These are phyloP conservation scores for Pseudotriccus pelzelni DNA, from an alignment of 2,797 vertebrate species.

Conservation along the genomic window DNA sequence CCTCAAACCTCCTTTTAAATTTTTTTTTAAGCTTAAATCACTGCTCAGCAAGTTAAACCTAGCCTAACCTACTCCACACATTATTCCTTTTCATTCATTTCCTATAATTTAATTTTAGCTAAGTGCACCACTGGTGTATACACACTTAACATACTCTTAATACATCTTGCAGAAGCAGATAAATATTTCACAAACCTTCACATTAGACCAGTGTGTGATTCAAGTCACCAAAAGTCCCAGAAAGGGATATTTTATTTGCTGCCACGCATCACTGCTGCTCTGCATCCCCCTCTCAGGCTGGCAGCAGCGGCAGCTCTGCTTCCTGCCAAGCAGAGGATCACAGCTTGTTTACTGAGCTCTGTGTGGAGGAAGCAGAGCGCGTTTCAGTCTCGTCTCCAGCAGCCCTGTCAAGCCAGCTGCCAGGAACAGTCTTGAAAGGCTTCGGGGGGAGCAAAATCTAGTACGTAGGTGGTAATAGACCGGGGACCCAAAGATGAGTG, in stretches of 20 bases:
- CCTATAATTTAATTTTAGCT: not conserved
- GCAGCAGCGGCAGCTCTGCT: not conserved
- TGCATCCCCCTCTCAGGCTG: not conserved
- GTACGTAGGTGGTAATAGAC: not conserved
- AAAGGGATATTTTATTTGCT: not conserved
- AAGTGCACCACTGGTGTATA: not conserved
- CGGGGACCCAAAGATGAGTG: not conserved
- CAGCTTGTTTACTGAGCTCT: constrained; percentile 26
- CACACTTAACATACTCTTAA: not conserved
- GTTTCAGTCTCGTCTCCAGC: not conserved
- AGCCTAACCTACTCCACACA: not conserved
- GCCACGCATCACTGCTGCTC: not conserved
- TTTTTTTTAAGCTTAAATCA: not conserved
- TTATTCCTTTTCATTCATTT: not conserved
- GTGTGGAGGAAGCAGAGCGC: not conserved
- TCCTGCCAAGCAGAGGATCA: constrained; percentile 37
- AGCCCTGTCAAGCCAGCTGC: constrained; percentile 36
- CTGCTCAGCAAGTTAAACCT: not conserved
- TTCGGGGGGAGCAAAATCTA: not conserved
- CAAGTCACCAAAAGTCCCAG: not conserved
- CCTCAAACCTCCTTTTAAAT: not conserved
- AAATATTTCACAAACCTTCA: not conserved
- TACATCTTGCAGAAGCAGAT: not conserved
- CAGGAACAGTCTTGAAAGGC: constrained; percentile 26
- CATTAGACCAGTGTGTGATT: not conserved